A percentile compares a stretch with the other conserved stretches of the same genome.
These are phyloP conservation scores for Callionymus lyra DNA, from an alignment of 2,113 vertebrate species.

Conservation along the genomic window DNA sequence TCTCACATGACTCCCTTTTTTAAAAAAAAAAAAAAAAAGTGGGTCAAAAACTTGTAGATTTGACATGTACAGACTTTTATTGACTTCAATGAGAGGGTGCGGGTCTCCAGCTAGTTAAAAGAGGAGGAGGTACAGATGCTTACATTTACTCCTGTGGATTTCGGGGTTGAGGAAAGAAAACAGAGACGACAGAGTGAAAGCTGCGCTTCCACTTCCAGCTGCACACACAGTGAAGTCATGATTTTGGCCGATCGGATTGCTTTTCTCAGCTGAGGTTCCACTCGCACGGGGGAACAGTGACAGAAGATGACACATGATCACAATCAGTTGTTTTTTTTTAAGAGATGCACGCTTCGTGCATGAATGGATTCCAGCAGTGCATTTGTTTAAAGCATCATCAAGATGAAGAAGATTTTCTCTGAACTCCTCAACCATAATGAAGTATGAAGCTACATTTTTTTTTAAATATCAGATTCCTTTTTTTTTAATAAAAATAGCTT, in stretches of 20 bases:
- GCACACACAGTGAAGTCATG: slow-evolving; percentile 49
- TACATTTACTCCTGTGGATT: slow-evolving; percentile 53
- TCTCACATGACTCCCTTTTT: slow-evolving; percentile 14
- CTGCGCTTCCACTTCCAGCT: slow-evolving; percentile 43
- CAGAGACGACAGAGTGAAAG: slow-evolving; percentile 35
- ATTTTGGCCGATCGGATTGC: slow-evolving; percentile 46
- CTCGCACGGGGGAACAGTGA: slow-evolving; percentile 24
- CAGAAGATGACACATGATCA: too few relatives aligned
- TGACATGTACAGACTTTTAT: slow-evolving; percentile 39
- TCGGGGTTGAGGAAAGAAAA: slow-evolving; percentile 46
- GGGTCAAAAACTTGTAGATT: slow-evolving; percentile 33
- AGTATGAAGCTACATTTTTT: slow-evolving; percentile 1
- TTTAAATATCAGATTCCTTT: slow-evolving; percentile 9
- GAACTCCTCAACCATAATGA: too few relatives aligned
- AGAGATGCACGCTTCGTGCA: background rate
- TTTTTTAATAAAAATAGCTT: slow-evolving; percentile 9
- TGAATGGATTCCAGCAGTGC: slow-evolving; percentile 40
- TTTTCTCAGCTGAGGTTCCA: slow-evolving; percentile 38
- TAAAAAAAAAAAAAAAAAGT: too few relatives aligned
- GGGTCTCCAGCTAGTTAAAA: slow-evolving; percentile 39
- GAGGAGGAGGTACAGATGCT: slow-evolving; percentile 61
- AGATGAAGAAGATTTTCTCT: slow-evolving; percentile 23
- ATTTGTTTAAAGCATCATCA: too few relatives aligned
- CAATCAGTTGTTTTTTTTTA: too few relatives aligned
- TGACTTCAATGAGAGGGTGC: slow-evolving; percentile 45